phyloP scores from a whole-genome alignment of 1,140 invertebrate genomes.

The Nixonia krombeini region DNA sequence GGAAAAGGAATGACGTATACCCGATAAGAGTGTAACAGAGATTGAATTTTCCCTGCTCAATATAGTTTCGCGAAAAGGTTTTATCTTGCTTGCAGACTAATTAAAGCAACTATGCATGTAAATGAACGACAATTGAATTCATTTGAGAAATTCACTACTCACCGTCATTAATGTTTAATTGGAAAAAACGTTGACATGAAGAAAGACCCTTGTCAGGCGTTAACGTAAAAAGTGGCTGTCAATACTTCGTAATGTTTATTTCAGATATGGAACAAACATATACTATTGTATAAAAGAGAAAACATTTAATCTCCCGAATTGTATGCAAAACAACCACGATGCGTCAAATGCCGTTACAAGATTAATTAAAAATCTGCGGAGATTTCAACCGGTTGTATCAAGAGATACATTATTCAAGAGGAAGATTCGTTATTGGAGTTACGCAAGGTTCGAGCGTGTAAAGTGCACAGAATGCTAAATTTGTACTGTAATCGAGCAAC shows the following conservation, averaged over 20 bases:
- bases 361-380: constrained; percentile 48
- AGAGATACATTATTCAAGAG: constrained; percentile 3
- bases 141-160: too few species aligned
- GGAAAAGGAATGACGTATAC: constrained; percentile 17
- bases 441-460: constrained; percentile 2
- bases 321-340: constrained; percentile 1
- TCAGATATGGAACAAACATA: too few species aligned
- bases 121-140: too few species aligned
- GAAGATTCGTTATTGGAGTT: constrained; percentile 5
- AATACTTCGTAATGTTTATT: background rate
- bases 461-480: constrained; percentile 5
- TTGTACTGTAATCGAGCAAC: background rate
- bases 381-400: constrained; percentile 1
- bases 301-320: background rate
- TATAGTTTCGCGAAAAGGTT: constrained; percentile 28
- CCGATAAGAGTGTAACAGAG: constrained; percentile 29
- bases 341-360: constrained; percentile 49
- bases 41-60: constrained; percentile 20
- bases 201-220: too few species aligned
- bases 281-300: constrained; percentile 1
- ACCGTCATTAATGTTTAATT: too few species aligned
- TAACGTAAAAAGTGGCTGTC: constrained; percentile 9
- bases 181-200: too few species aligned
- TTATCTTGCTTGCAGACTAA: too few species aligned
- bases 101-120: too few species aligned